Percentiles rank a stretch among this genome's conserved stretches.
Evolutionary conservation across 2,113 vertebrate species (phyloP).

Genomic region (Marmota monax): DNA sequence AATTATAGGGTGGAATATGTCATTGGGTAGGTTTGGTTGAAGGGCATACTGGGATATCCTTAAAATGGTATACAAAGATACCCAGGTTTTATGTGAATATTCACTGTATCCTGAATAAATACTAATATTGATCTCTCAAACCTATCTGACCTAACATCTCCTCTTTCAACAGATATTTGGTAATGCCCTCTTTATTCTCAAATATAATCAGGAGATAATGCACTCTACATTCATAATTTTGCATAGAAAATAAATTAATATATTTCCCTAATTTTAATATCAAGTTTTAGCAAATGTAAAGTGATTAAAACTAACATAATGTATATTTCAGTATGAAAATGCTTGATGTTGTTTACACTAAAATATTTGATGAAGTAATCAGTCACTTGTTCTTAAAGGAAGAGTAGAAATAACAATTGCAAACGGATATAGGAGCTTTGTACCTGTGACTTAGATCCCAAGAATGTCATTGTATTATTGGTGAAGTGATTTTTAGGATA

Average conservation of each 20-base stretch:
- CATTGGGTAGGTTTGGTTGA: background rate
- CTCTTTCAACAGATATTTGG: background rate
- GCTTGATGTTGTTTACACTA: background rate
- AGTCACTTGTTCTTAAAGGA: background rate
- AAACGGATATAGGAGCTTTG: background rate
- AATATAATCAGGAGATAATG: background rate
- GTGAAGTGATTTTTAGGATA: background rate
- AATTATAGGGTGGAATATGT: background rate
- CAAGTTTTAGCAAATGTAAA: background rate
- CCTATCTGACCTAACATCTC: background rate
- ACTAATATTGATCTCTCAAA: background rate
- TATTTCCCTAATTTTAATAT: background rate
- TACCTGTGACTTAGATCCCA: background rate
- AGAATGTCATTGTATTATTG: background rate
- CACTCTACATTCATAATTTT: background rate
- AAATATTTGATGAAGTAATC: background rate
- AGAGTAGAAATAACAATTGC: background rate
- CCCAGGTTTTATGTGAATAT: background rate
- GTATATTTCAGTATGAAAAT: background rate
- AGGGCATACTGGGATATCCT: background rate
- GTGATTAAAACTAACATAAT: conserved; percentile 1
- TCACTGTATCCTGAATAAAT: background rate
- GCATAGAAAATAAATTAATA: background rate
- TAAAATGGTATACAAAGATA: background rate
- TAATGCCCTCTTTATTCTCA: background rate